phyloP scores from a whole-genome alignment of 23 tunicate genomes.

The Ciona savignyi region DNA sequence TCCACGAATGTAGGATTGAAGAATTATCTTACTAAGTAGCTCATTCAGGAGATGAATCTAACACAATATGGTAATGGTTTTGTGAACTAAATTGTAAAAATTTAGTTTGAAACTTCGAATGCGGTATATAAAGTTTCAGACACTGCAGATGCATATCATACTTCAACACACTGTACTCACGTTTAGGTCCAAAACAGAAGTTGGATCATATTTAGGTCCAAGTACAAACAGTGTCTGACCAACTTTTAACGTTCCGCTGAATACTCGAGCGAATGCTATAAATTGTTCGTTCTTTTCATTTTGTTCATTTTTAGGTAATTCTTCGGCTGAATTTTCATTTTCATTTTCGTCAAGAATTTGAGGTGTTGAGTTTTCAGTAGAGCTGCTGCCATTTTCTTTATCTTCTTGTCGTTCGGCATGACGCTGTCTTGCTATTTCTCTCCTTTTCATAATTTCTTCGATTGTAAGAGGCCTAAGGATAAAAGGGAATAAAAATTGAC shows the following conservation, averaged over 20 bases:
- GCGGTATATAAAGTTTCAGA: no score
- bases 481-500: no score
- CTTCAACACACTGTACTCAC: no score
- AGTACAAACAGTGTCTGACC: constrained; percentile 76
- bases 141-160: no score
- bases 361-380: neutral
- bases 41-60: no score
- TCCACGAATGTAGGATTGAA: no score
- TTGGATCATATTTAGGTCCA: constrained; percentile 84
- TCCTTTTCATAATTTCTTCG: constrained; percentile 34
- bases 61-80: no score
- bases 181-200: no score
- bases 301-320: constrained; percentile 5
- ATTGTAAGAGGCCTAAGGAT: constrained; percentile 33
- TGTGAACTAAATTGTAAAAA: no score
- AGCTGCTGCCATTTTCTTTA: neutral
- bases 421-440: constrained; percentile 61
- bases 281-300: constrained; percentile 21
- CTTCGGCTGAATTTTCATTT: neutral
- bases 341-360: neutral
- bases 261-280: constrained; percentile 88
- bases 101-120: no score
- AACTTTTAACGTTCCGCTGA: constrained; percentile 76
- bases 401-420: neutral
- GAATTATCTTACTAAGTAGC: no score